These are phyloP conservation scores for Glyptemys insculpta DNA, from an alignment of 2,797 vertebrate genomes.

Conservation along the genomic window DNA sequence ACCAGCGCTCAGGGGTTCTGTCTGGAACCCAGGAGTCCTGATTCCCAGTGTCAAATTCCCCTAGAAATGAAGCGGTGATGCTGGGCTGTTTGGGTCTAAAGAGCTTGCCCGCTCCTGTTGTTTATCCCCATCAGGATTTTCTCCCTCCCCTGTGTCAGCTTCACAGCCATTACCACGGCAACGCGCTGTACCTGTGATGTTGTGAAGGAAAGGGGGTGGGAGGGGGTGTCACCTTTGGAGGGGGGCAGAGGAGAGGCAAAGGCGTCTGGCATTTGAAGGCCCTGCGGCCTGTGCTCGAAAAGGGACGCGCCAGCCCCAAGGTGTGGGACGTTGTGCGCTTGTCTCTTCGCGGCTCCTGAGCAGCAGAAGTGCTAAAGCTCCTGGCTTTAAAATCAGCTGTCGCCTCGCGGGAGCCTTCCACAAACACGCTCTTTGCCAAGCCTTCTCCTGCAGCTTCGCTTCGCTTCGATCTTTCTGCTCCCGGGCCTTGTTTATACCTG, in stretches of 20 bases:
- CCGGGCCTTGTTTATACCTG: not conserved
- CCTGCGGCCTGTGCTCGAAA: not conserved
- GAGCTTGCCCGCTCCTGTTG: not conserved
- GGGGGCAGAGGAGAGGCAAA: not conserved
- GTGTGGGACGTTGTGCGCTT: no score
- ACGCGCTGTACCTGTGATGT: not conserved
- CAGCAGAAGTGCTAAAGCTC: no score
- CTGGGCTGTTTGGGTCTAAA: not conserved
- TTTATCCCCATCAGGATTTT: not conserved
- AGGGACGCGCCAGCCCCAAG: not conserved
- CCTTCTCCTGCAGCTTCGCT: not conserved
- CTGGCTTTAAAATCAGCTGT: not conserved
- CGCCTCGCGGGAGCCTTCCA: not conserved
- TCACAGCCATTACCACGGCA: not conserved
- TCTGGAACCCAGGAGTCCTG: not conserved
- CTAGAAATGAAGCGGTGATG: not conserved
- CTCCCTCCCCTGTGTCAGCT: no score
- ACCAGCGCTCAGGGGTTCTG: no score
- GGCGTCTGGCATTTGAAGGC: not conserved
- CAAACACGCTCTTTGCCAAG: not conserved
- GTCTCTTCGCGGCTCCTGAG: no score
- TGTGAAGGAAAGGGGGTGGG: not conserved
- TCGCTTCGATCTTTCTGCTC: not conserved
- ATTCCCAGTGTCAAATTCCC: not conserved
- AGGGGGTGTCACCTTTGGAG: not conserved